Base-by-base conservation (phyloP, 92 coral and sea anemone species). In the Micromussa lordhowensis region DNA sequence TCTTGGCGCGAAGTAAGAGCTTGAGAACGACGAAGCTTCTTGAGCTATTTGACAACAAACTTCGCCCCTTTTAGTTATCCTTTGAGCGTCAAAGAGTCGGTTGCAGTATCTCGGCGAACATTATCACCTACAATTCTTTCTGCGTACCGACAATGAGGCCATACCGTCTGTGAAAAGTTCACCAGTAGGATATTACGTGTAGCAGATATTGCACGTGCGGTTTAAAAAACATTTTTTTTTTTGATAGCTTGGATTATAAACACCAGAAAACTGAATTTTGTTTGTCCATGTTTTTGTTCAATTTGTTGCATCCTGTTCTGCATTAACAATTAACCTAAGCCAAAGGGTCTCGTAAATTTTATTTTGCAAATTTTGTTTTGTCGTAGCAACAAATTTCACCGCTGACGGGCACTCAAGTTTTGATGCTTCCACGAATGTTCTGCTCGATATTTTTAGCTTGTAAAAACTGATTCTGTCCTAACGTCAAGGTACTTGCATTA, bases 401-500 rank as follows among this genome's bases (percentile, higher is more conserved):
- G 34, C 29, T 66, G 34, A 34, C 3, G 76, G 19, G 10, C 19
- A 13, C 9, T 17, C 5, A 71, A 30, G 48, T 71, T n/a, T 71
- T 15, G 0, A 26, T 6, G 8, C 49, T 32, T 30, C 35, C 10
- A 21, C 78, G 78, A 35, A 73, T 7, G 44, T 49, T 19, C 78
- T 19, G 8, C 1, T 19, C 78, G 5, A 24, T 34, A 21, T 13
- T 71, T 71, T 71, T 32, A 71, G 34, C 76, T 71, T 71, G 19
- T 30, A 35, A 71, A 71, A 30, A 3, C 40, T 71, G 22, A 35
- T 73, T 73, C 35, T 36, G 13, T 73, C 28, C 7, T 9, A 26
- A 9, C n/a, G 53, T 18, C 78, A 73, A 73, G 14, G 28, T 73
- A 73, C 78, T 73, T 35, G 24, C 78, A 73, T 73, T 73, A 73